Evolutionary conservation across 2,113 vertebrate species (phyloP), one percentile per base, ranked within the genome.

Genomic region (Thamnophis sirtalis): DNA sequence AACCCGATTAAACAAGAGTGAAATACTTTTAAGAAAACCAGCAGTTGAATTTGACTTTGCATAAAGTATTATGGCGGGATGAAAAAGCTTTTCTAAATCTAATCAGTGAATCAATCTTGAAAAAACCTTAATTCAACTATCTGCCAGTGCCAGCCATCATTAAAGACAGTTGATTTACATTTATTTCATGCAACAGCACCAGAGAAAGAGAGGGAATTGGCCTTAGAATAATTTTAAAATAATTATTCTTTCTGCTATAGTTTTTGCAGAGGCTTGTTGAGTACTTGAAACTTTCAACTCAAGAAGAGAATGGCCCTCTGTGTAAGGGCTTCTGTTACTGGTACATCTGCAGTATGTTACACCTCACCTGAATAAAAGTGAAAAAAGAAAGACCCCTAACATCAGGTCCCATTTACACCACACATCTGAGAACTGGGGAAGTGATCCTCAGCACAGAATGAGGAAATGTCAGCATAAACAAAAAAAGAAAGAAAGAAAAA

Each of bases 321-420:
- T 91, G 51, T 87, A 95, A 92, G 89, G 87, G 85, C 53, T 89
- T 89, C 85, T 92, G 68, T 91, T 51, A 49, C 68, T 53, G 87
- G 90, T 89, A 89, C 89, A 91, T 93, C 94, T 93, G 91, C 87
- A 95, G 38, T 86, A 89, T 95, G 92, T 94, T 92, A 93, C 43
- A 94, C 84, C 55, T 92, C 92, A 94, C 91, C 73, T 90, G 93
- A 91, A 93, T 38, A 91, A 89, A 89, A 94, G 73, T 88, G 91
- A 85, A 92, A 92, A 94, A 91, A 50, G 22, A 87, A 92, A 92
- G 80, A 86, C 63, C 33, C 89, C 54, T 84, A 94, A 60, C 80
- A 94, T 90, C 91, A 93, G 92, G 88, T 88, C 58, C 90, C 92
- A 94, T 86, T 93, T 92, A 94, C 86, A 89, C 53, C 90, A 90